Conservation (phyloP, 1,140 invertebrate species). For the Drosophila baimaii region DNA sequence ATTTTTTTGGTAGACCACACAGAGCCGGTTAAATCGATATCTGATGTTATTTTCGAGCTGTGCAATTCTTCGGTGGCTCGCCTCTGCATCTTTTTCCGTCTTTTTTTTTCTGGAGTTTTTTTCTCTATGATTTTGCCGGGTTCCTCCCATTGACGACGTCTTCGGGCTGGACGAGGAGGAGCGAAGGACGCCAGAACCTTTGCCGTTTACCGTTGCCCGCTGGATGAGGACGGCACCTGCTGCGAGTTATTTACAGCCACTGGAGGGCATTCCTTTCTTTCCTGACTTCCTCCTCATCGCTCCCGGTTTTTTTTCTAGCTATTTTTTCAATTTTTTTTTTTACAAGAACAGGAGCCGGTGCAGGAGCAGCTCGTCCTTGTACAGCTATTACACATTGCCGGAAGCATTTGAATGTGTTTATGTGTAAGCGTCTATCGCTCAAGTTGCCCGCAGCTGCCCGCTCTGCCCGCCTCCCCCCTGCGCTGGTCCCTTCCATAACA, state of each 20-base stretch:
- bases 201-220: constrained; percentile 21
- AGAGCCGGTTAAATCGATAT: constrained; percentile 12
- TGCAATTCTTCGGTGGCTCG: constrained; percentile 25
- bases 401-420: constrained; percentile 80
- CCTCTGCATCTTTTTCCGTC: neutral
- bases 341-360: neutral
- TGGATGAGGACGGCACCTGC: constrained; percentile 62
- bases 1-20: constrained; percentile 1
- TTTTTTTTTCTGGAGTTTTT: constrained; percentile 6
- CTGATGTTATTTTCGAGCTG: constrained; percentile 21
- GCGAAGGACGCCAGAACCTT: neutral
- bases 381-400: constrained; percentile 72
- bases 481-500: constrained; percentile 18
- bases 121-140: constrained; percentile 14
- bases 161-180: constrained; percentile 22
- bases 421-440: constrained; percentile 71
- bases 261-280: constrained; percentile 62
- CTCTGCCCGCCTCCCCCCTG: neutral
- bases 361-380: constrained; percentile 51
- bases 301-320: neutral
- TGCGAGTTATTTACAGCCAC: constrained; percentile 81
- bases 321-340: constrained; percentile 2
- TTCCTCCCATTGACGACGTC: constrained; percentile 39
- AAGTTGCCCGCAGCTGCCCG: constrained; percentile 13
- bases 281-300: constrained; percentile 3